Evolutionary conservation across 53 echinoderm and acorn worm species (phyloP).

Genomic region (Crossaster papposus): DNA sequence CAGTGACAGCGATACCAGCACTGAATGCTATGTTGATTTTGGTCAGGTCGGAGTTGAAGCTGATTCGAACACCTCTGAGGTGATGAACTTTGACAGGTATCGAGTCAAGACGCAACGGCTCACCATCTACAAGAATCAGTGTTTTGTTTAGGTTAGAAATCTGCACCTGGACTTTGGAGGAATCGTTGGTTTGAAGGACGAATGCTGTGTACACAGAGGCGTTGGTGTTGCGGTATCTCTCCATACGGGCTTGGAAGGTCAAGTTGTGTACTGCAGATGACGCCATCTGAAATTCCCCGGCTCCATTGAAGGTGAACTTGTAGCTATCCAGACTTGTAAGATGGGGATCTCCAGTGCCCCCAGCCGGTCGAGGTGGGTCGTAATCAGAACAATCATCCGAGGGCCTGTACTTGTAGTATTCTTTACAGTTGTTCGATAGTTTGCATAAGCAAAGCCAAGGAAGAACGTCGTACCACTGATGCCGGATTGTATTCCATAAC

Average conservation of each 20-base stretch:
- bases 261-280: conserved; percentile 50
- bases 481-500: conserved; percentile 48
- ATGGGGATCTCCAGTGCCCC: conserved; percentile 71
- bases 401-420: conserved; percentile 56
- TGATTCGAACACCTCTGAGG: conserved; percentile 22
- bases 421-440: conserved; percentile 39
- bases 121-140: conserved; percentile 53
- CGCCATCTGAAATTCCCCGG: conserved; percentile 64
- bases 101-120: conserved; percentile 19
- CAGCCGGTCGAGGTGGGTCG: conserved; percentile 55
- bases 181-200: conserved; percentile 48
- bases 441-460: conserved; percentile 69
- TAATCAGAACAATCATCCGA: conserved; percentile 71
- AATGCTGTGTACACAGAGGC: conserved; percentile 67
- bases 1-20: conserved; percentile 45
- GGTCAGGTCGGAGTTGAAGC: conserved; percentile 27
- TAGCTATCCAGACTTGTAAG: conserved; percentile 64
- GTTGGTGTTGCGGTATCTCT: conserved; percentile 38
- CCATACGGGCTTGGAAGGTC: conserved; percentile 71
- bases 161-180: conserved; percentile 59
- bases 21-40: conserved; percentile 48
- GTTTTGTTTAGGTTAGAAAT: conserved; percentile 51
- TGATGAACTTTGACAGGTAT: conserved; percentile 10
- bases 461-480: conserved; percentile 70
- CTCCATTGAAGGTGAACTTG: conserved; percentile 69